A percentile compares a stretch with the other conserved stretches of the same genome.
phyloP scores from a whole-genome alignment of 2,888 invertebrate genomes.

The Andrena flavipes region DNA sequence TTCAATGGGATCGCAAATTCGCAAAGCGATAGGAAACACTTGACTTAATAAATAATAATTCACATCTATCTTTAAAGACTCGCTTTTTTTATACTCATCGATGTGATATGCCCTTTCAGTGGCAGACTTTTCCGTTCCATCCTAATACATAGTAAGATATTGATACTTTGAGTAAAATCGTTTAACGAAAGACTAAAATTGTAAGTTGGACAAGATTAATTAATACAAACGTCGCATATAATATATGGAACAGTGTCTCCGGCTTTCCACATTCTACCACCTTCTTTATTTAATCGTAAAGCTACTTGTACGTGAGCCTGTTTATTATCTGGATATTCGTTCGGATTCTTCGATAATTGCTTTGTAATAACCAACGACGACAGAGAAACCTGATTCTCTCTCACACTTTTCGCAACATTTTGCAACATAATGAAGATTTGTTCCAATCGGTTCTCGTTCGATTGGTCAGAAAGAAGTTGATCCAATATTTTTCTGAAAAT shows the following conservation, averaged over 20 bases:
- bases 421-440: conserved; percentile 93
- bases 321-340: conserved; percentile 96
- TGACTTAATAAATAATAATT: conserved; percentile 98
- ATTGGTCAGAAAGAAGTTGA: conserved; percentile 92
- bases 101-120: conserved; percentile 97
- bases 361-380: conserved; percentile 95
- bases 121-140: conserved; percentile 92
- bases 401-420: conserved; percentile 91
- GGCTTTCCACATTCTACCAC: conserved; percentile 93
- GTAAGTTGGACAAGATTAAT: conserved; percentile 24
- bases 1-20: conserved; percentile 98
- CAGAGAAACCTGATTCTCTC: conserved; percentile 89
- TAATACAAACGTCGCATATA: conserved; percentile 90
- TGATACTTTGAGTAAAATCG: background rate
- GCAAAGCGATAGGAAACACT: conserved; percentile 97
- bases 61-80: conserved; percentile 91
- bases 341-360: conserved; percentile 97
- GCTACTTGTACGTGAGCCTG: conserved; percentile 95
- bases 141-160: conserved; percentile 82
- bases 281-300: conserved; percentile 92
- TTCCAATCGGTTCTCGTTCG: conserved; percentile 93
- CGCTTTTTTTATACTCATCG: conserved; percentile 92
- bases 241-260: conserved; percentile 98
- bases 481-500: conserved; percentile 89
- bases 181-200: background rate